Evolutionary conservation across 2,113 vertebrate genomes (phyloP).

Genomic region (Camarhynchus parvulus): DNA sequence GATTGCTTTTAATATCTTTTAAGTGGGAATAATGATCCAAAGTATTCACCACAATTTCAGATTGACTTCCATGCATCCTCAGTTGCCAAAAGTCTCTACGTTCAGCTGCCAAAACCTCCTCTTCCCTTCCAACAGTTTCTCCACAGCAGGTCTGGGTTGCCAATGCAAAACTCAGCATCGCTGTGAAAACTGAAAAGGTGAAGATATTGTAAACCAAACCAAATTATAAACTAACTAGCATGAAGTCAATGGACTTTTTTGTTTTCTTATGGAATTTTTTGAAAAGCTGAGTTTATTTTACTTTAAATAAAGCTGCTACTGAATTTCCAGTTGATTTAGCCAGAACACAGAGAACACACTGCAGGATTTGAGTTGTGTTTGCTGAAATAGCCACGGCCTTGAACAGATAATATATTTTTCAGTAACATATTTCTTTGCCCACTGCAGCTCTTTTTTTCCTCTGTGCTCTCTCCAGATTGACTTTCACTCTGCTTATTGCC

Average conservation of each 20-base stretch:
- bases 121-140: conserved; percentile 44
- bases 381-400: conserved; percentile 26
- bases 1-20: conserved; percentile 16
- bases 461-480: conserved; percentile 6
- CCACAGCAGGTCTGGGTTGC: conserved; percentile 14
- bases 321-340: conserved; percentile 52
- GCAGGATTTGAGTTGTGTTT: conserved; percentile 21
- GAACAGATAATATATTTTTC: conserved; percentile 61
- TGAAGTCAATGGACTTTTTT: conserved; percentile 28
- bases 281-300: conserved; percentile 46
- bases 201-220: conserved; percentile 29
- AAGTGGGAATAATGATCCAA: conserved; percentile 26
- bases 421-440: conserved; percentile 27
- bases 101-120: conserved; percentile 34
- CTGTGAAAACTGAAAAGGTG: conserved; percentile 45
- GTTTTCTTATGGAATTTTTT: conserved; percentile 41
- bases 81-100: conserved; percentile 13
- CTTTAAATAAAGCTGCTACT: conserved; percentile 47
- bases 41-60: conserved; percentile 11
- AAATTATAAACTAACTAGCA: neutral
- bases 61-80: neutral
- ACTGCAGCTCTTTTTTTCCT: neutral
- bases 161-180: conserved; percentile 22
- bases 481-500: conserved; percentile 40
- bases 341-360: conserved; percentile 3